These are phyloP conservation scores for Egretta garzetta DNA, from an alignment of 2,113 vertebrate species.

Conservation along the genomic window DNA sequence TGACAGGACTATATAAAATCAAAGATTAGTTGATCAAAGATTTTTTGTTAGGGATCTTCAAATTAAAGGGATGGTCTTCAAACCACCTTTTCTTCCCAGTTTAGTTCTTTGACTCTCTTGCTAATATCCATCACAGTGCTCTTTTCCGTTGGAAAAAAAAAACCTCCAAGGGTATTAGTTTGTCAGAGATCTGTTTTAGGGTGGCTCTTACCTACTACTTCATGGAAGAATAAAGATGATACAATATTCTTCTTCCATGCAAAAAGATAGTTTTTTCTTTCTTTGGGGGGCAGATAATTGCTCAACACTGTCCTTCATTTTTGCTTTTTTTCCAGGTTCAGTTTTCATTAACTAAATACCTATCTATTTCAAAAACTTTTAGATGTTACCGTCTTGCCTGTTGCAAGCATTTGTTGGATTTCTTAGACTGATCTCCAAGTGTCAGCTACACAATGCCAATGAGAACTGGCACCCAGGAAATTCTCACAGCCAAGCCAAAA, in stretches of 20 bases:
- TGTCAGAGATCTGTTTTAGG: background rate
- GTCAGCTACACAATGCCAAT: background rate
- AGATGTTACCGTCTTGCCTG: background rate
- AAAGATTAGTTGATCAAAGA: background rate
- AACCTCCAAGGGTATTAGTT: background rate
- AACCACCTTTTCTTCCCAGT: background rate
- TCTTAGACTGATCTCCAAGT: background rate
- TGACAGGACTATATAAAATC: background rate
- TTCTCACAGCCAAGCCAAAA: background rate
- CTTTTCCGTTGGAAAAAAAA: background rate
- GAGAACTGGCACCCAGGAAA: background rate
- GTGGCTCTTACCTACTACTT: background rate
- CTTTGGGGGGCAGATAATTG: background rate
- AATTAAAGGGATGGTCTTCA: background rate
- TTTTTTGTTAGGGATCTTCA: background rate
- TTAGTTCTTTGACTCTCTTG: background rate
- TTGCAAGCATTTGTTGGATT: background rate
- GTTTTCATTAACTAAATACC: background rate
- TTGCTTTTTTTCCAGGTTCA: background rate
- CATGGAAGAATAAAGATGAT: background rate
- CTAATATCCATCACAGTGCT: background rate
- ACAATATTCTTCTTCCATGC: background rate
- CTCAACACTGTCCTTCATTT: background rate
- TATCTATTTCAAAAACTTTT: conserved; percentile 2
- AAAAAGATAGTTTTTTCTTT: background rate